Base-by-base conservation (phyloP, 1,140 invertebrate genomes). In the Caenorhabditis tropicalis region DNA sequence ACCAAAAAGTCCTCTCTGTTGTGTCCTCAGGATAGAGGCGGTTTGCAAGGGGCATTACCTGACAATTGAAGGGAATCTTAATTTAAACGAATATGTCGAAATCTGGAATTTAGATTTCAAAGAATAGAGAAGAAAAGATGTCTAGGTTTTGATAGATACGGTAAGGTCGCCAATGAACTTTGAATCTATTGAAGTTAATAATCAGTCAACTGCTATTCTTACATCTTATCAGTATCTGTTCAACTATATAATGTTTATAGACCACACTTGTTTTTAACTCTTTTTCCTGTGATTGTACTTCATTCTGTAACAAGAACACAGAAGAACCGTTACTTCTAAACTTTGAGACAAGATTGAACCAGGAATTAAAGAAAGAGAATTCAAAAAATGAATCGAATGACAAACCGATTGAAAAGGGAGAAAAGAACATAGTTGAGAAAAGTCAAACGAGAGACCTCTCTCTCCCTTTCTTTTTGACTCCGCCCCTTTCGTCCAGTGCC, bases 1-100 rank as follows among this genome's bases (percentile, higher is more conserved):
- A 74, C 65, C 65, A 74, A 74, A 74, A 74, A 74, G 65, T 74
- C 65, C 65, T 46, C 31, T 65, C 29, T 65, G 58, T 65, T 65
- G 58, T 36, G 58, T 65, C 58, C 58, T 10, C 58, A 65, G 58
- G n/a, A n/a, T n/a, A 65, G 33, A 33, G 58, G 36, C 9, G 21
- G 65, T 31, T 74, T 74, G 65, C 65, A 74, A 31, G 53, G 10
- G 19, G 31, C 9, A 74, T 43, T 43, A 74, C 65, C 29, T 43
- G 36, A 74, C 29, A 74, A 46, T n/a, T n/a, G 29, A 36, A 65
- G 16, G 6, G 56, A 31, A 46, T n/a, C n/a, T n/a, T n/a, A n/a
- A n/a, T n/a, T n/a, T n/a, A n/a, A n/a, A n/a, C n/a, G n/a, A n/a
- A n/a, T n/a, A n/a, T n/a, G n/a, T n/a, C n/a, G n/a, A n/a, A n/a